Evolutionary conservation across 1,140 invertebrate genomes (phyloP).

Genomic region (Sinonovacula constricta): DNA sequence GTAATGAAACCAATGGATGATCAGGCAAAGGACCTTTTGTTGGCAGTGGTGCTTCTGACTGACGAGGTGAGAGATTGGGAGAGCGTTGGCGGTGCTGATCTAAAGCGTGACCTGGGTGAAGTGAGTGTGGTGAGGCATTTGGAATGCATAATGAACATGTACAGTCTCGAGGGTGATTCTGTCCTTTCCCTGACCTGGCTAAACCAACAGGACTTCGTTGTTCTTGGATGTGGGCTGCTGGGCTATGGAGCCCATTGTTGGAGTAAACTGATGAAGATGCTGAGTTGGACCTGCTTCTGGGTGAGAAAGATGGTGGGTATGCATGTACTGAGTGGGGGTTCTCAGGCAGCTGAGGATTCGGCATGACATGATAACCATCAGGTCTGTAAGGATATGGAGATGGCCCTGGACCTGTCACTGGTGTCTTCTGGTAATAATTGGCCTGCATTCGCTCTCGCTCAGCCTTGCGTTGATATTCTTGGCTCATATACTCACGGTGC

Average conservation of each 20-base stretch:
- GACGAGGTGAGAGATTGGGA: constrained; percentile 2
- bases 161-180: constrained; percentile 27
- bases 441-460: too few species aligned
- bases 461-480: too few species aligned
- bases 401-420: too few species aligned
- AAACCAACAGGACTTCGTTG: background rate
- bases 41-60: background rate
- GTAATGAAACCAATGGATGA: background rate
- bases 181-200: background rate
- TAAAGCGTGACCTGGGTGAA: background rate
- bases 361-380: too few species aligned
- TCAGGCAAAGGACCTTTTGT: background rate
- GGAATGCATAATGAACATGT: constrained; percentile 24
- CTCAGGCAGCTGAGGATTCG: background rate
- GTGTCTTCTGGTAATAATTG: too few species aligned
- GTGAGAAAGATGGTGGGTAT: background rate
- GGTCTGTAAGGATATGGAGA: too few species aligned
- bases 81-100: constrained; percentile 35
- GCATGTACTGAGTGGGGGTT: background rate
- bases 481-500: too few species aligned
- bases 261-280: background rate
- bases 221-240: background rate
- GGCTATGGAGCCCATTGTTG: background rate
- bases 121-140: background rate
- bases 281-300: background rate